Evolutionary conservation across 2,113 vertebrate genomes (phyloP), one percentile per base, ranked within the genome.

Genomic region (Ciconia maguari): DNA sequence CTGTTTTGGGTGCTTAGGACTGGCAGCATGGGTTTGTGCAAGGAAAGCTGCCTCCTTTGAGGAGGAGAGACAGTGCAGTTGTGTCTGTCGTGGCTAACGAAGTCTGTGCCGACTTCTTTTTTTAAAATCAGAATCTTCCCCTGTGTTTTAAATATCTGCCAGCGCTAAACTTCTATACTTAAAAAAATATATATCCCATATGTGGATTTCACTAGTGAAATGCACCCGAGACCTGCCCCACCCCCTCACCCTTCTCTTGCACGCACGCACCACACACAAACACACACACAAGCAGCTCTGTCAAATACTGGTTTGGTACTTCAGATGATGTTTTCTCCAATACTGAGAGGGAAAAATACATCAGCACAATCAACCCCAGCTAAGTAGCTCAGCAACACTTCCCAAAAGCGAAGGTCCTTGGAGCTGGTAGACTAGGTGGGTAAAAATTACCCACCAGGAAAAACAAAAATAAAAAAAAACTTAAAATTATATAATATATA

Each of bases 381-480:
- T 48, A 75, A 74, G 71, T 80, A 96, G 89, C 91, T 95, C 62
- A 76, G 96, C 79, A 95, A 92, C 83, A 34, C 75, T 95, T 96
- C 87, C 71, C 71, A 83, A 93, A 97, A 97, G 93, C 1, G 18
- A 94, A 96, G 95, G 85, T 85, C 87, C 89, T 96, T 61, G 66
- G 96, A 96, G 98, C 92, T 97, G 92, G 71, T 97, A 96, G 93
- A 97, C 42, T 22, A 89, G 60, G 83, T 70, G 74, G 94, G 65
- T 96, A 64, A 61, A 90, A 94, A 64, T 65, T 57, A 88, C 46
- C 92, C 92, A 96, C 87, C 84, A 62, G 32, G 60, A 94, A 96
- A 81, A 96, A 83, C 24, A 9, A 89, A 89, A 65, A 64, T 41
- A 26, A 21, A 89, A 93, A 86, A 64, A 88, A 58, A 77, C 6